These are phyloP conservation scores for Brevimyrus niger DNA, from an alignment of 2,113 vertebrate genomes.

Conservation along the genomic window DNA sequence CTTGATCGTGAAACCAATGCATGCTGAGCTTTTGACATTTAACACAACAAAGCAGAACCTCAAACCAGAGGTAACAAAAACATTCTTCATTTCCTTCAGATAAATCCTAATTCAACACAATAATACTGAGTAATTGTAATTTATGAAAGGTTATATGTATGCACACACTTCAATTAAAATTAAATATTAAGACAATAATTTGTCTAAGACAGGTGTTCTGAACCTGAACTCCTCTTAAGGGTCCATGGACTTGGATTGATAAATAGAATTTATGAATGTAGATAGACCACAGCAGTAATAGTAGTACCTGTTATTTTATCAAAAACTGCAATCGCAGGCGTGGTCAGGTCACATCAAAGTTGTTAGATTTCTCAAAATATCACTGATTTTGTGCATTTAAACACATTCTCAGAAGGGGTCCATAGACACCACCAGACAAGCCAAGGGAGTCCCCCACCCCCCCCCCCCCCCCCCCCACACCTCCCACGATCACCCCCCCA, in stretches of 20 bases:
- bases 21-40: slow-evolving; percentile 17
- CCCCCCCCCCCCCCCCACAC: too few species aligned
- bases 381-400: not conserved
- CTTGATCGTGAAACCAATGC: slow-evolving; percentile 2
- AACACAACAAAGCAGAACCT: slow-evolving; percentile 2
- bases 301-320: not conserved
- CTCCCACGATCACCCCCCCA: too few species aligned
- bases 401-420: not conserved
- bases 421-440: not conserved
- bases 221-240: not conserved
- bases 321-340: not conserved
- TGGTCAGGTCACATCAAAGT: not conserved
- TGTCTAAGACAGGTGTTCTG: not conserved
- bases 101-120: not conserved
- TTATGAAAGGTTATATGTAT: not conserved
- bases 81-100: not conserved
- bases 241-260: not conserved
- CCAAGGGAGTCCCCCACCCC: not conserved
- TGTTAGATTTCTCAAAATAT: not conserved
- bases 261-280: not conserved
- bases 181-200: not conserved
- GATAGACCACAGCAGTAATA: not conserved
- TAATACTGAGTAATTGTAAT: not conserved
- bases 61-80: not conserved
- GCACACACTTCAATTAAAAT: not conserved